These are phyloP conservation scores for Calliphora vomitoria DNA, from an alignment of 2,888 invertebrate species.

Conservation along the genomic window DNA sequence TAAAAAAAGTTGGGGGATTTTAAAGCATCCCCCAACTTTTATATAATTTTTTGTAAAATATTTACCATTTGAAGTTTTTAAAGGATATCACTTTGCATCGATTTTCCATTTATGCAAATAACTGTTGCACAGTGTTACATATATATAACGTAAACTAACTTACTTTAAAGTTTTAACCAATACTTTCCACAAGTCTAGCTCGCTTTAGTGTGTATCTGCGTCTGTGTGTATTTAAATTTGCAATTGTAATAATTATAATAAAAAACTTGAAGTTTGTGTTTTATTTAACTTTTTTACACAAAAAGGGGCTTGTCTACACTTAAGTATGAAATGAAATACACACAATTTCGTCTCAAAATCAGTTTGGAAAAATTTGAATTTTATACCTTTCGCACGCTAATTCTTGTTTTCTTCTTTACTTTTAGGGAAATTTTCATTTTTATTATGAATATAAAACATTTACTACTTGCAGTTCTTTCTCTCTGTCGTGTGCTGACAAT, in stretches of 20 bases:
- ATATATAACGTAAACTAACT: neutral
- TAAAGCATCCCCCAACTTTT: too few relatives aligned
- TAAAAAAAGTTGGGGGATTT: too few relatives aligned
- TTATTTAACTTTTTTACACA: neutral
- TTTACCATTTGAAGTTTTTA: too few relatives aligned
- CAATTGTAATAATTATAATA: conserved; percentile 9
- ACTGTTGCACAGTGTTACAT: too few relatives aligned
- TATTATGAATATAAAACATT: neutral
- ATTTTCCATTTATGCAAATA: neutral
- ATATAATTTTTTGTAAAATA: too few relatives aligned
- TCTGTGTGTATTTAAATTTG: conserved; percentile 27
- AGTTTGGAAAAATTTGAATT: conserved; percentile 5
- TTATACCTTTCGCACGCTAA: conserved; percentile 36
- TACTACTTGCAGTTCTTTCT: neutral
- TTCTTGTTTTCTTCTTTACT: neutral
- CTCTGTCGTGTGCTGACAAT: conserved; percentile 24
- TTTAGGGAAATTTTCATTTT: neutral
- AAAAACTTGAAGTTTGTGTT: neutral
- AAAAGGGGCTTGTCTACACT: conserved; percentile 16
- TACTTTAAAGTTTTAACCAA: neutral
- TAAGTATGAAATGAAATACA: neutral
- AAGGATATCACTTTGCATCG: too few relatives aligned
- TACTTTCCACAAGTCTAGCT: neutral
- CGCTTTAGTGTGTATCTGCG: neutral
- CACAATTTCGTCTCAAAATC: neutral